These are phyloP conservation scores for Lucinisca nassula DNA, from an alignment of 2,888 invertebrate species.

Conservation along the genomic window DNA sequence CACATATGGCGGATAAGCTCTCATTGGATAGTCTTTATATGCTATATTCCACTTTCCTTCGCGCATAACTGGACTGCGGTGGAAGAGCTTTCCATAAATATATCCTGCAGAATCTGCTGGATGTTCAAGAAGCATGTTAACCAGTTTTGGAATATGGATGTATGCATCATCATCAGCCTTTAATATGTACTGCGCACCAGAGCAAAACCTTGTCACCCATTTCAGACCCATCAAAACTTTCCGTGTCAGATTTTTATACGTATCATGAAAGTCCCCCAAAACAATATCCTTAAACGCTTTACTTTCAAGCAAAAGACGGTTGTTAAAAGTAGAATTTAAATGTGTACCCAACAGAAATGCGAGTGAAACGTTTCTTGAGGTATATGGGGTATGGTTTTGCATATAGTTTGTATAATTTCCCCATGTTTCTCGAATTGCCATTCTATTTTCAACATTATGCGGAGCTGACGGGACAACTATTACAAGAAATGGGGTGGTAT, in stretches of 20 bases:
- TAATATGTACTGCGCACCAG: slow-evolving; percentile 61
- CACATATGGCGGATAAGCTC: slow-evolving; percentile 73
- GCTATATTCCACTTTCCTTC: slow-evolving; percentile 76
- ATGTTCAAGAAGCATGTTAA: slow-evolving; percentile 33
- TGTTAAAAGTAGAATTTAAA: slow-evolving; percentile 11
- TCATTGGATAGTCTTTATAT: slow-evolving; percentile 62
- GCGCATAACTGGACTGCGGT: slow-evolving; percentile 59
- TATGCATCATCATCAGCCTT: slow-evolving; percentile 74
- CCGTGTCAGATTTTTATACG: slow-evolving; percentile 70
- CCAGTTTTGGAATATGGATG: slow-evolving; percentile 64
- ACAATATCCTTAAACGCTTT: slow-evolving; percentile 64
- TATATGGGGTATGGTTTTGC: slow-evolving; percentile 30
- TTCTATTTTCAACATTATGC: slow-evolving; percentile 58
- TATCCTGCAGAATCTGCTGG: slow-evolving; percentile 58
- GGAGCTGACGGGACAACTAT: slow-evolving; percentile 71
- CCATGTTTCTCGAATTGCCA: slow-evolving; percentile 74
- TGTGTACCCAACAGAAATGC: slow-evolving; percentile 70
- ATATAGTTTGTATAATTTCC: slow-evolving; percentile 56
- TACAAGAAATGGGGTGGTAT: slow-evolving; percentile 60
- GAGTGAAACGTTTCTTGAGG: slow-evolving; percentile 45
- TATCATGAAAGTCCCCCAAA: slow-evolving; percentile 68
- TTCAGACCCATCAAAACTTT: slow-evolving; percentile 70
- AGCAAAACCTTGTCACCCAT: slow-evolving; percentile 68
- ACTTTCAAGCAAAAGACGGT: slow-evolving; percentile 52
- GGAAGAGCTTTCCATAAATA: slow-evolving; percentile 65